These are phyloP conservation scores for Keiferia lycopersicella DNA, from an alignment of 2,888 invertebrate species.

Conservation along the genomic window DNA sequence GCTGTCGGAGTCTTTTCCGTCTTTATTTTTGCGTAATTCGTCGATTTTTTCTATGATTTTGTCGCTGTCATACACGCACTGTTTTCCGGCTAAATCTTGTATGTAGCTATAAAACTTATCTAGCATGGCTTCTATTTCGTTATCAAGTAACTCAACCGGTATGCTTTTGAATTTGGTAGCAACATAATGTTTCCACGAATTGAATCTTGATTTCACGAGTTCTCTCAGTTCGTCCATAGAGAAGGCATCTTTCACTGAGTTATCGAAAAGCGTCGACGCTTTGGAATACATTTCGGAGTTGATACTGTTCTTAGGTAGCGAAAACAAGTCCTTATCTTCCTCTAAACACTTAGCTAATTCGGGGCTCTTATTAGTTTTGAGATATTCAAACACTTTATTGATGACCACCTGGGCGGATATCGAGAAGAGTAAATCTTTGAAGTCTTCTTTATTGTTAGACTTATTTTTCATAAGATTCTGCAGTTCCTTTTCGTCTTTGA, in stretches of 20 bases:
- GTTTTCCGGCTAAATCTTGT: conserved; percentile 60
- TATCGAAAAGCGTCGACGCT: conserved; percentile 62
- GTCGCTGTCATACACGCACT: conserved; percentile 51
- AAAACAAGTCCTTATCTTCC: conserved; percentile 55
- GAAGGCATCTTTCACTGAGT: conserved; percentile 64
- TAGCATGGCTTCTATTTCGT: conserved; percentile 65
- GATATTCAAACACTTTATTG: conserved; percentile 67
- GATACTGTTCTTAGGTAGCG: conserved; percentile 52
- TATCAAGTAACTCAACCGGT: conserved; percentile 61
- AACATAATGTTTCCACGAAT: conserved; percentile 66
- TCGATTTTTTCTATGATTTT: conserved; percentile 63
- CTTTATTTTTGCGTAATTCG: conserved; percentile 48
- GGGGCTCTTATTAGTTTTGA: conserved; percentile 62
- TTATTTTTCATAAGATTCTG: conserved; percentile 59
- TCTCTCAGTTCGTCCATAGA: conserved; percentile 66
- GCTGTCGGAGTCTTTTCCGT: conserved; percentile 46
- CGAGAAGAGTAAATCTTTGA: conserved; percentile 64
- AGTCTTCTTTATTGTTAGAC: conserved; percentile 56
- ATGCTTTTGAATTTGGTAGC: conserved; percentile 62
- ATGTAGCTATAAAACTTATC: conserved; percentile 69
- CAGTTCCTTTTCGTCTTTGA: conserved; percentile 64
- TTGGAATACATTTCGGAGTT: conserved; percentile 61
- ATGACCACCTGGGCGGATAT: conserved; percentile 70
- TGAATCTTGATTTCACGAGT: conserved; percentile 58
- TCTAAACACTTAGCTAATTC: conserved; percentile 61